phyloP scores from a whole-genome alignment of 2,113 vertebrate genomes.

The Phyllopteryx taeniolatus region DNA sequence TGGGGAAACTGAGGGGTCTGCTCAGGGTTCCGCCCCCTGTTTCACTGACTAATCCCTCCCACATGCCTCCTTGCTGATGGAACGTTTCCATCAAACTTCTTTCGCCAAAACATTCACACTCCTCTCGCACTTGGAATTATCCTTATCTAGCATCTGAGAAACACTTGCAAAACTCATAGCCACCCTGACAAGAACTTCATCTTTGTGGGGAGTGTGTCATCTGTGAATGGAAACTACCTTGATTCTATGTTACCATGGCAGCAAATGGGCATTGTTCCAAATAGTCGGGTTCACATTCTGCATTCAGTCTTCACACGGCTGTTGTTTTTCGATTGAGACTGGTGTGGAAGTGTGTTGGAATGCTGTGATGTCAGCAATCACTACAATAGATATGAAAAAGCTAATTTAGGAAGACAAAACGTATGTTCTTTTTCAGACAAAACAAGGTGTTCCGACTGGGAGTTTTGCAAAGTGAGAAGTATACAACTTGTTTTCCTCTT shows the following conservation, averaged over 20 bases:
- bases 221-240: neutral
- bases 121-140: fast-evolving
- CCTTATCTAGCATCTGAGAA: neutral
- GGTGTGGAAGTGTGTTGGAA: neutral
- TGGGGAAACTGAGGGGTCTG: slow-evolving; percentile 3
- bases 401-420: no score
- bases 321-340: no score
- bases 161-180: neutral
- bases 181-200: neutral
- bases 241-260: slow-evolving; percentile 3
- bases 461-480: neutral
- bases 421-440: neutral
- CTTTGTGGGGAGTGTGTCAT: neutral
- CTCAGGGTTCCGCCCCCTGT: slow-evolving; percentile 22
- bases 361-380: neutral
- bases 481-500: neutral
- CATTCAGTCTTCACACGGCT: neutral
- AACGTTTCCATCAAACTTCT: slow-evolving; percentile 1
- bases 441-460: neutral
- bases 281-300: neutral
- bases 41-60: slow-evolving; percentile 38
- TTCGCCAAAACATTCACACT: neutral
- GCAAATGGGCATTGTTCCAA: slow-evolving; percentile 3
- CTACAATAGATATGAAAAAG: no score
- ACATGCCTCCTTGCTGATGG: slow-evolving; percentile 22